phyloP scores from a whole-genome alignment of 2,888 invertebrate genomes.

The Hedychridium roseum region DNA sequence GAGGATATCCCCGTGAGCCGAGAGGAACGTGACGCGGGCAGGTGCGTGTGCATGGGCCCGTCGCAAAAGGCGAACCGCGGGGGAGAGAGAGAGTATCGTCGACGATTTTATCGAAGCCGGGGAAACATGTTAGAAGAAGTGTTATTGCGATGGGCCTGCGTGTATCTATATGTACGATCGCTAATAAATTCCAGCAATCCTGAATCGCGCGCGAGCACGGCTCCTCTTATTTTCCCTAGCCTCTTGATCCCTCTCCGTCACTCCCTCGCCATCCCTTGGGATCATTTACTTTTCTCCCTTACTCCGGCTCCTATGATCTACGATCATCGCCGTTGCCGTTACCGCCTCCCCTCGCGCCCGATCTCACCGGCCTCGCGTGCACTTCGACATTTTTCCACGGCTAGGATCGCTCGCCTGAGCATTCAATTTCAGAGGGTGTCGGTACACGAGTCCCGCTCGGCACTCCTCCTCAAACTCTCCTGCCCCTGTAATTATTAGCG shows the following conservation, averaged over 20 bases:
- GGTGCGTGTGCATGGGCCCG: slow-evolving; percentile 44
- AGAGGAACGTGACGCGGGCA: slow-evolving; percentile 27
- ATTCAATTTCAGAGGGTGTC: slow-evolving; percentile 3
- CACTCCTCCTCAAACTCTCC: no score
- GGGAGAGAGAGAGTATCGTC: no score
- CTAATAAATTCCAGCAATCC: slow-evolving; percentile 55
- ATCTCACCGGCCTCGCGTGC: slow-evolving; percentile 19
- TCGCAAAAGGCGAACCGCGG: slow-evolving; percentile 47
- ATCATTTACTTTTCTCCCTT: neutral
- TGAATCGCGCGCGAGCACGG: slow-evolving; percentile 13
- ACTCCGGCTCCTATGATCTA: slow-evolving; percentile 7
- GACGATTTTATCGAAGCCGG: slow-evolving; percentile 56
- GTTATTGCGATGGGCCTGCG: slow-evolving; percentile 54
- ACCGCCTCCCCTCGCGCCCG: neutral
- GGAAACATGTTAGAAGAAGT: slow-evolving; percentile 58
- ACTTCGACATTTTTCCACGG: slow-evolving; percentile 14
- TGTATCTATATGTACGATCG: slow-evolving; percentile 56
- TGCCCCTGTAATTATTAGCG: neutral
- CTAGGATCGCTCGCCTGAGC: slow-evolving; percentile 4
- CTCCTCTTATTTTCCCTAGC: slow-evolving; percentile 31
- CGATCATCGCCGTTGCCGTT: slow-evolving; percentile 13
- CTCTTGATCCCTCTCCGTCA: slow-evolving; percentile 3
- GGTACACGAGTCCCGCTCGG: no score
- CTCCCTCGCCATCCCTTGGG: neutral
- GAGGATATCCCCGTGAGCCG: slow-evolving; percentile 26